Percentiles rank a stretch among this genome's conserved stretches.
Conservation (phyloP, 1,140 invertebrate genomes). For the Drosophila parabipectinata region DNA sequence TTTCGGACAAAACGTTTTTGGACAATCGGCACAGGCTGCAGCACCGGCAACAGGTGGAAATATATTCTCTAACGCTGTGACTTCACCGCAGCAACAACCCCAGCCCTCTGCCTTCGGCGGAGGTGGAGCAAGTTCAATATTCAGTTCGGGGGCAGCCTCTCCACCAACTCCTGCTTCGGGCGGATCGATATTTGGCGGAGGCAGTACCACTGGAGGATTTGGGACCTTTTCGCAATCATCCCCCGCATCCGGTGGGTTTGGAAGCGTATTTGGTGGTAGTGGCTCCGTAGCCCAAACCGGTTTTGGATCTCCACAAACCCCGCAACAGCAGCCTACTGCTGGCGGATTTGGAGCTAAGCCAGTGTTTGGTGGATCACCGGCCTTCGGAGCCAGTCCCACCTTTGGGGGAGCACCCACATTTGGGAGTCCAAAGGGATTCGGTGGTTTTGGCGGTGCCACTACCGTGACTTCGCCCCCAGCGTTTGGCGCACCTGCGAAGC, state of each 20-base stretch:
- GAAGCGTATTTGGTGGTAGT: conserved; percentile 60
- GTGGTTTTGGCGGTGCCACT: conserved; percentile 60
- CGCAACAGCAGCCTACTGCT: conserved; percentile 55
- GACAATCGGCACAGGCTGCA: conserved; percentile 32
- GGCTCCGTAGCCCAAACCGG: conserved; percentile 74
- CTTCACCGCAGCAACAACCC: conserved; percentile 27
- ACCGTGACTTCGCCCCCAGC: conserved; percentile 42
- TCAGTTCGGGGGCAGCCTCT: conserved; percentile 50
- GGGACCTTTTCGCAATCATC: conserved; percentile 79
- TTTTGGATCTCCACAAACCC: conserved; percentile 83
- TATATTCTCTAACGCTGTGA: conserved; percentile 52
- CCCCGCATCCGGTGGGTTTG: conserved; percentile 48
- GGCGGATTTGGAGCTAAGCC: conserved; percentile 66
- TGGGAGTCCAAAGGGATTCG: conserved; percentile 85
- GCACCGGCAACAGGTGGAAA: conserved; percentile 48
- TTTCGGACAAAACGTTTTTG: conserved; percentile 71
- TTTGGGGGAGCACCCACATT: conserved; percentile 85
- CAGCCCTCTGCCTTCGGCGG: conserved; percentile 46
- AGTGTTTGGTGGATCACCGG: conserved; percentile 75
- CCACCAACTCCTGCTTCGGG: conserved; percentile 38
- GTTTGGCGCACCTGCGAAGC: conserved; percentile 64
- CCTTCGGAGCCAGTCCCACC: conserved; percentile 84
- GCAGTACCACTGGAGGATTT: conserved; percentile 65
- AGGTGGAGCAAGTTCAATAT: conserved; percentile 48
- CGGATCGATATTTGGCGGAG: conserved; percentile 74